Evolutionary conservation across 2,888 invertebrate species (phyloP).

Genomic region (Ditylenchus weischeri): DNA sequence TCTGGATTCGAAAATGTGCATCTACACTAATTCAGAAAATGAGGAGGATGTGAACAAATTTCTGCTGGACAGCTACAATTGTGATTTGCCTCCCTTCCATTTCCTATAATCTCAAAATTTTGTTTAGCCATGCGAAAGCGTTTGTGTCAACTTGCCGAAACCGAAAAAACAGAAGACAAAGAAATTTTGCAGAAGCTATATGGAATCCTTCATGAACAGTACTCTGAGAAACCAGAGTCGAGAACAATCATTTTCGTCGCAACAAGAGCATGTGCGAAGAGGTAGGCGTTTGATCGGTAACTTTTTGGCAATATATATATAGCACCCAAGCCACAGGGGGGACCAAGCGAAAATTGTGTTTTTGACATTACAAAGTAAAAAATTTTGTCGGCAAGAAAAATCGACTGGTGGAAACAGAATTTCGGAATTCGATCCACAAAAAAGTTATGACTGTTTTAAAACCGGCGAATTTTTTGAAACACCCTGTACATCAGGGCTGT

Average conservation of each 20-base stretch:
- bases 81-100: conserved; percentile 6
- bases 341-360: no score
- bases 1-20: conserved; percentile 20
- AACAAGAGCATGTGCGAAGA: conserved; percentile 25
- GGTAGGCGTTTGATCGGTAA: not conserved
- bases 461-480: no score
- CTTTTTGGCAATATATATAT: conserved; percentile 1
- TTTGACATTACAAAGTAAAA: no score
- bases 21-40: conserved; percentile 10
- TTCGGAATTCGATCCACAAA: no score
- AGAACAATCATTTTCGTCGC: conserved; percentile 37
- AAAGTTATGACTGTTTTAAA: no score
- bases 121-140: conserved; percentile 4
- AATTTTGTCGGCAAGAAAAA: no score
- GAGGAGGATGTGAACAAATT: conserved; percentile 13
- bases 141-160: not conserved
- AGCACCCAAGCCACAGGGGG: no score
- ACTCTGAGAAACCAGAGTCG: conserved; percentile 20
- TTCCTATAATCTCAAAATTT: not conserved
- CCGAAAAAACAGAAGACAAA: conserved; percentile 4
- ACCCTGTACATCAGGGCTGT: no score
- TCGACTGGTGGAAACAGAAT: no score
- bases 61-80: conserved; percentile 14
- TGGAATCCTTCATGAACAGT: conserved; percentile 24
- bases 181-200: conserved; percentile 18